Conservation (phyloP, 2,888 invertebrate genomes). For the Chloroclystis v-ata region DNA sequence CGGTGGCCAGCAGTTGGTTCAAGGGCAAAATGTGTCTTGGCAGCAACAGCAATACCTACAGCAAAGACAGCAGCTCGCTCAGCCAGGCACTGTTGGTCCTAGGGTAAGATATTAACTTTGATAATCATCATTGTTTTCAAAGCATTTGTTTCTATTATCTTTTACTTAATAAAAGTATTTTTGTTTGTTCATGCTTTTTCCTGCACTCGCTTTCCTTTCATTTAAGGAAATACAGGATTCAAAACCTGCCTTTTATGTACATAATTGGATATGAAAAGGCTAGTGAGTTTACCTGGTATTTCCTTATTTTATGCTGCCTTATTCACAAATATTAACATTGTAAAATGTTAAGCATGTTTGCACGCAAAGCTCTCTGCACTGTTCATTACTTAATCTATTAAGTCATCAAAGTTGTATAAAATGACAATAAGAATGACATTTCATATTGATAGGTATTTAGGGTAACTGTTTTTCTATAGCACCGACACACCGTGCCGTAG, state of each 20-base stretch:
- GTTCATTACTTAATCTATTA: too few species aligned
- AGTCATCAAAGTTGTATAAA: too few species aligned
- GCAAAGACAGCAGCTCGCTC: constrained; percentile 73
- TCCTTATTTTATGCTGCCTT: too few species aligned
- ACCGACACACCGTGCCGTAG: too few species aligned
- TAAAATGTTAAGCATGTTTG: background rate
- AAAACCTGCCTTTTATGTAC: too few species aligned
- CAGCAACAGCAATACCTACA: constrained; percentile 73
- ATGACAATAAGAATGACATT: too few species aligned
- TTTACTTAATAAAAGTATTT: constrained; percentile 10
- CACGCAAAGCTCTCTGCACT: background rate
- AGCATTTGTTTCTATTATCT: background rate
- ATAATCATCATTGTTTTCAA: background rate
- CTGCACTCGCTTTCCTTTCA: constrained; percentile 6
- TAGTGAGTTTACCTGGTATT: too few species aligned
- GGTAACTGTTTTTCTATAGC: too few species aligned
- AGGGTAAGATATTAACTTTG: constrained; percentile 49
- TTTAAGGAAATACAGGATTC: too few species aligned
- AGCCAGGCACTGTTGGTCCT: constrained; percentile 72
- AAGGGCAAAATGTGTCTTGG: constrained; percentile 70
- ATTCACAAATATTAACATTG: too few species aligned
- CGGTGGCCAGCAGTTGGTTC: constrained; percentile 66
- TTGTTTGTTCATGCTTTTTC: constrained; percentile 24
- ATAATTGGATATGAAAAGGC: too few species aligned
- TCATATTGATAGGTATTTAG: too few species aligned